Evolutionary conservation across 2,797 vertebrate genomes (phyloP).

Genomic region (Enteromius unitaeniatus): DNA sequence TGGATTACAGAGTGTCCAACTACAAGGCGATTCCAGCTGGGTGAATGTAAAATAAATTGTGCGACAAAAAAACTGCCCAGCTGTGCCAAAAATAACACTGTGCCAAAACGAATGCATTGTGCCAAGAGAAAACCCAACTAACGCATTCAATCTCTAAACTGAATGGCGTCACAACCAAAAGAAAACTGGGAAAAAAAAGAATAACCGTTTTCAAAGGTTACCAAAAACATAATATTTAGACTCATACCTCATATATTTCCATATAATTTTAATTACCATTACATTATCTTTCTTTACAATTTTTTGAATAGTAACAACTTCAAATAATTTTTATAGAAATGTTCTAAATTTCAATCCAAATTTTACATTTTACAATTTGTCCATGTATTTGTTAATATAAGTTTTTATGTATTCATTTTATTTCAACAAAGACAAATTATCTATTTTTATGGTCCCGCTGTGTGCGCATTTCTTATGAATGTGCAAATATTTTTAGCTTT

Average conservation of each 20-base stretch:
- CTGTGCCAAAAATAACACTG: slow-evolving; percentile 28
- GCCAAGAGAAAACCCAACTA: slow-evolving; percentile 24
- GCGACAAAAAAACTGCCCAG: neutral
- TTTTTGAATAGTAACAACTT: neutral
- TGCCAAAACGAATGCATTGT: slow-evolving; percentile 8
- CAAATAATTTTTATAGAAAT: neutral
- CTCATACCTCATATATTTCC: neutral
- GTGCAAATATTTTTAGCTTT: neutral
- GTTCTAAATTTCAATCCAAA: neutral
- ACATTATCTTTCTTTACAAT: neutral
- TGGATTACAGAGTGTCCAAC: slow-evolving; percentile 36
- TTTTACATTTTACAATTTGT: neutral
- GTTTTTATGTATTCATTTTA: neutral
- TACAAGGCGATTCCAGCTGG: slow-evolving; percentile 37
- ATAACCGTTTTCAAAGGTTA: neutral
- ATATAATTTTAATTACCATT: neutral
- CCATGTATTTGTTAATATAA: neutral
- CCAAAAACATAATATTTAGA: neutral
- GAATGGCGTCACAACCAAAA: neutral
- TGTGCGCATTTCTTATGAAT: neutral
- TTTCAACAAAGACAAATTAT: neutral
- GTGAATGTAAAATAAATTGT: slow-evolving; percentile 31
- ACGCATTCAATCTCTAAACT: neutral
- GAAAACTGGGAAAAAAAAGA: neutral
- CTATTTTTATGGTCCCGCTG: neutral